Percentiles rank a stretch among this genome's conserved stretches.
Evolutionary conservation across 2,797 vertebrate species (phyloP).

Genomic region (Tapera naevia): DNA sequence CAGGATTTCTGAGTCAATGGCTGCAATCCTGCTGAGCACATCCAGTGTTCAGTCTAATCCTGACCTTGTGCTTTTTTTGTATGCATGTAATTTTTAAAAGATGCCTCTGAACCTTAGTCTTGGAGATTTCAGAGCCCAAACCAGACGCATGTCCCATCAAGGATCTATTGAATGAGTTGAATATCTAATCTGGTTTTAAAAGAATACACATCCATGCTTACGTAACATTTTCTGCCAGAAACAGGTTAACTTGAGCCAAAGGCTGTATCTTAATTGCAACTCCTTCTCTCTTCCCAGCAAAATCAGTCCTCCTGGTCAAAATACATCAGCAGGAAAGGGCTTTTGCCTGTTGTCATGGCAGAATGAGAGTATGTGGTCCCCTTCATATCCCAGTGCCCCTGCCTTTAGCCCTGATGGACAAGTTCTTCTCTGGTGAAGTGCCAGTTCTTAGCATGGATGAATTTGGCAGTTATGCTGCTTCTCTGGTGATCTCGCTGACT

Average conservation of each 20-base stretch:
- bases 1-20: background rate
- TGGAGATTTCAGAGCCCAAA: background rate
- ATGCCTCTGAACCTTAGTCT: background rate
- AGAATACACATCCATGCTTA: background rate
- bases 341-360: accelerated
- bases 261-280: background rate
- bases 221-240: background rate
- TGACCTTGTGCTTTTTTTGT: background rate
- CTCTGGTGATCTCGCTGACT: background rate
- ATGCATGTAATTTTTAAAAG: background rate
- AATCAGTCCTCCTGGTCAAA: background rate
- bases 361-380: background rate
- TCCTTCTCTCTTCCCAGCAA: background rate
- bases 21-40: background rate
- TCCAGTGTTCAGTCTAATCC: background rate
- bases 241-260: background rate
- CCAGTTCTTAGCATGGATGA: background rate
- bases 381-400: background rate
- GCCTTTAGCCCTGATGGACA: background rate
- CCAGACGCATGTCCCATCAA: background rate
- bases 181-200: background rate
- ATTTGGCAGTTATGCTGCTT: background rate
- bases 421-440: background rate
- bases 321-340: background rate
- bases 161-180: background rate